Percentiles rank a stretch among this genome's conserved stretches.
Evolutionary conservation across 2,113 vertebrate species (phyloP).

Genomic region (Elephantulus edwardii): DNA sequence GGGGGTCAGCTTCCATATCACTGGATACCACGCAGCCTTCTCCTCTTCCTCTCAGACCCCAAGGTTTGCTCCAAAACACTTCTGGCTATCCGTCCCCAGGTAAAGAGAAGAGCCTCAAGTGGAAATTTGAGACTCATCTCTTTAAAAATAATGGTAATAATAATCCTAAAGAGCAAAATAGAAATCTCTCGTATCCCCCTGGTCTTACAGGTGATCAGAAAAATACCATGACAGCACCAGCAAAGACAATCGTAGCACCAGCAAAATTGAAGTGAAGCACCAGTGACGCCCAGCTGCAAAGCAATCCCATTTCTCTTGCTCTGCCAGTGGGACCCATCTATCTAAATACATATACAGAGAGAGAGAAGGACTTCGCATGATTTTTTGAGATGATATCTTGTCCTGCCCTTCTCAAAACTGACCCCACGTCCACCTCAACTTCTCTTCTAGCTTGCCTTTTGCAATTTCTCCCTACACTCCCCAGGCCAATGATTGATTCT

Average conservation of each 20-base stretch:
- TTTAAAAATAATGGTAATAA: conserved; percentile 61
- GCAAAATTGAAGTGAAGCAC: conserved; percentile 82
- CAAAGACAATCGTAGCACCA: conserved; percentile 81
- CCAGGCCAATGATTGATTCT: neutral
- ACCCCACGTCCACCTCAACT: neutral
- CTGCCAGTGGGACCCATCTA: conserved; percentile 7
- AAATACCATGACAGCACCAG: conserved; percentile 77
- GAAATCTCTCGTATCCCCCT: conserved; percentile 76
- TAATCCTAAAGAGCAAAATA: conserved; percentile 83
- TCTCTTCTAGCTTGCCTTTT: conserved; percentile 47
- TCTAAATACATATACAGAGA: conserved; percentile 22
- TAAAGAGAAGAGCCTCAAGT: conserved; percentile 67
- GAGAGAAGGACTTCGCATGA: conserved; percentile 58
- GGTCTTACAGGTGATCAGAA: conserved; percentile 69
- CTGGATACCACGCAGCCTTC: neutral
- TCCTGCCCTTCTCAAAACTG: neutral
- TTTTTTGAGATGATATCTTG: conserved; percentile 49
- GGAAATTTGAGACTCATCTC: conserved; percentile 74
- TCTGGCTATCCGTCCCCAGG: neutral
- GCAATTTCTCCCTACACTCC: neutral
- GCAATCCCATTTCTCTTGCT: conserved; percentile 25
- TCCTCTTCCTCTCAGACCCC: neutral
- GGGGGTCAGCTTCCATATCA: conserved; percentile 4
- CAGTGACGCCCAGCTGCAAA: conserved; percentile 74
- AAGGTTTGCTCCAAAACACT: conserved; percentile 39